Conservation (phyloP, 2,113 vertebrate genomes). For the Corydoras maculifer region DNA sequence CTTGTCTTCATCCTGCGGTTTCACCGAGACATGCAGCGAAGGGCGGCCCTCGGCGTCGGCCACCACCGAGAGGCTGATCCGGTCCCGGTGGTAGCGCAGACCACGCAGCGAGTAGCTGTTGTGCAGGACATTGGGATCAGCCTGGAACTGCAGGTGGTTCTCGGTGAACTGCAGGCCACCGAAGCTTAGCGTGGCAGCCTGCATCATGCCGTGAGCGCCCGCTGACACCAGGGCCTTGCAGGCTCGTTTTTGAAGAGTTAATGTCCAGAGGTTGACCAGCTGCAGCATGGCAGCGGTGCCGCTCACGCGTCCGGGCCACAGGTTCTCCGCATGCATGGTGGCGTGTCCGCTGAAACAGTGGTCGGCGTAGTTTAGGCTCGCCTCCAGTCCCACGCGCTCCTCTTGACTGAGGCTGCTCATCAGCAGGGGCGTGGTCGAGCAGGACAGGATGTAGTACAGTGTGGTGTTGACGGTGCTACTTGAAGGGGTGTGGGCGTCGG, state of each 20-base stretch:
- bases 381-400: conserved; percentile 77
- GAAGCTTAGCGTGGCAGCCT: conserved; percentile 93
- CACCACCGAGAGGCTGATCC: conserved; percentile 83
- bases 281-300: conserved; percentile 79
- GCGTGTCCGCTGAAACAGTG: conserved; percentile 97
- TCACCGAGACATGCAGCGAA: conserved; percentile 85
- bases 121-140: conserved; percentile 88
- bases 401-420: conserved; percentile 62
- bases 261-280: conserved; percentile 85
- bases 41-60: conserved; percentile 81
- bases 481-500: conserved; percentile 81
- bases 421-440: conserved; percentile 75
- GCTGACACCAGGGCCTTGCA: conserved; percentile 84
- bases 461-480: conserved; percentile 89
- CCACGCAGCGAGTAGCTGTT: conserved; percentile 91
- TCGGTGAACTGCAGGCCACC: conserved; percentile 96
- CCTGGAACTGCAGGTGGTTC: conserved; percentile 97
- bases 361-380: conserved; percentile 86
- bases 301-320: conserved; percentile 79
- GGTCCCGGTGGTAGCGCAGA: conserved; percentile 89
- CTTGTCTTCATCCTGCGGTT: conserved; percentile 71
- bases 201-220: conserved; percentile 86
- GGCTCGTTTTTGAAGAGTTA: conserved; percentile 89
- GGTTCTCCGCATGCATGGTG: conserved; percentile 93
- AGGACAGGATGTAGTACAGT: conserved; percentile 86